These are phyloP conservation scores for Galendromus occidentalis DNA, from an alignment of 1,140 invertebrate genomes.

Conservation along the genomic window DNA sequence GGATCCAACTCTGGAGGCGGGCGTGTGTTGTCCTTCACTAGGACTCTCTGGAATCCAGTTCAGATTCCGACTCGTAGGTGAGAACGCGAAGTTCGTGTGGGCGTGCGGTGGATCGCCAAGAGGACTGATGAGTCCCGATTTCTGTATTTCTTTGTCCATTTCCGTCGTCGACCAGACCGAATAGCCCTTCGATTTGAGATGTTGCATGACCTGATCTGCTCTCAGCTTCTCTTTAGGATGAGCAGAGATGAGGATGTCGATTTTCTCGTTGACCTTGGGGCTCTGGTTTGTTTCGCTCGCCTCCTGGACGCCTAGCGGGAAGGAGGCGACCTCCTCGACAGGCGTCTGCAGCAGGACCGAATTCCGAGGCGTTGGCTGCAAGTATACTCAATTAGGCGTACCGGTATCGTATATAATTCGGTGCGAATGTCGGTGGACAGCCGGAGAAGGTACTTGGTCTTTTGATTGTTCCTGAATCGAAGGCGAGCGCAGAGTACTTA, in stretches of 20 bases:
- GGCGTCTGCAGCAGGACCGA: slow-evolving; percentile 1
- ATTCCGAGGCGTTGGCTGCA: neutral
- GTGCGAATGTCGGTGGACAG: too few species aligned
- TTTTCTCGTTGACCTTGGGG: neutral
- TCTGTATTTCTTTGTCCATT: neutral
- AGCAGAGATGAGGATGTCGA: slow-evolving; percentile 20
- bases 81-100: neutral
- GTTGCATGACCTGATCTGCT: neutral
- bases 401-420: too few species aligned
- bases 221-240: slow-evolving; percentile 12
- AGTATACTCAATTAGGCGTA: too few species aligned
- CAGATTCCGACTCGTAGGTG: neutral
- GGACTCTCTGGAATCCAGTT: neutral
- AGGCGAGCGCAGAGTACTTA: too few species aligned
- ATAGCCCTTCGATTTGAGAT: neutral
- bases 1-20: neutral
- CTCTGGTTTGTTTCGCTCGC: neutral
- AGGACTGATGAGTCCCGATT: neutral
- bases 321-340: slow-evolving; percentile 3
- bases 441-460: too few species aligned
- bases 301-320: neutral
- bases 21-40: neutral
- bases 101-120: neutral
- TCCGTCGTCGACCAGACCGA: slow-evolving; percentile 5
- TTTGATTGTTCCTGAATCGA: too few species aligned